These are phyloP conservation scores for Uromys caudimaculatus DNA, from an alignment of 2,797 vertebrate species.

Conservation along the genomic window DNA sequence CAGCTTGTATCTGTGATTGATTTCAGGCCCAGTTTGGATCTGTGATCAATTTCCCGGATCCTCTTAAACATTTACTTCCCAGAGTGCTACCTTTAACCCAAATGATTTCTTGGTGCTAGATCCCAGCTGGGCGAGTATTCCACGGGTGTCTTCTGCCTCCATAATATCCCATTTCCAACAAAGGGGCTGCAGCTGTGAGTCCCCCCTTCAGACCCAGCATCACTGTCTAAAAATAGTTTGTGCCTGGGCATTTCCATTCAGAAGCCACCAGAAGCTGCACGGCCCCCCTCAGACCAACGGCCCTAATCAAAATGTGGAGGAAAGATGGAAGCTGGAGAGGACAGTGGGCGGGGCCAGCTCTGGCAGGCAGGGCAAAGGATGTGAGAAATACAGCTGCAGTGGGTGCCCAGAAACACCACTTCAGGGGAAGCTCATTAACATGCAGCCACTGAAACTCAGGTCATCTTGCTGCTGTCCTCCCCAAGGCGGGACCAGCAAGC, in stretches of 20 bases:
- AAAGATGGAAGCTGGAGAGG: not conserved
- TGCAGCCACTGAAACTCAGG: rapidly evolving
- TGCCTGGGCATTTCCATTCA: not conserved
- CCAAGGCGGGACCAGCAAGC: rapidly evolving
- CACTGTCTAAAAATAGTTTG: not conserved
- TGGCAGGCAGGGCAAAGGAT: not conserved
- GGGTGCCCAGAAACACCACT: not conserved
- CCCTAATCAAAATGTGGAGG: not conserved
- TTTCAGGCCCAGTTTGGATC: not conserved
- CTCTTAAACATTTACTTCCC: too few relatives aligned
- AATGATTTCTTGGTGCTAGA: not conserved
- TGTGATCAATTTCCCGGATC: not conserved
- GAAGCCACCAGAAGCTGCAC: not conserved
- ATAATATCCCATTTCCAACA: rapidly evolving
- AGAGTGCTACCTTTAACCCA: too few relatives aligned
- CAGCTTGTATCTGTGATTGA: not conserved
- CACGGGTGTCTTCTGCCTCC: not conserved
- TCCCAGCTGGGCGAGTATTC: not conserved
- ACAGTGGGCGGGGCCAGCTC: rapidly evolving
- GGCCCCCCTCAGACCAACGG: not conserved
- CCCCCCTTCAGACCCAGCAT: not conserved
- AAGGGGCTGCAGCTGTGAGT: not conserved
- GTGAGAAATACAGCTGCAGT: rapidly evolving
- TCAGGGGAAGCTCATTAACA: rapidly evolving
- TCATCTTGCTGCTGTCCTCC: not conserved